Conservation (phyloP, 1,140 invertebrate genomes). For the Teleogryllus occipitalis region DNA sequence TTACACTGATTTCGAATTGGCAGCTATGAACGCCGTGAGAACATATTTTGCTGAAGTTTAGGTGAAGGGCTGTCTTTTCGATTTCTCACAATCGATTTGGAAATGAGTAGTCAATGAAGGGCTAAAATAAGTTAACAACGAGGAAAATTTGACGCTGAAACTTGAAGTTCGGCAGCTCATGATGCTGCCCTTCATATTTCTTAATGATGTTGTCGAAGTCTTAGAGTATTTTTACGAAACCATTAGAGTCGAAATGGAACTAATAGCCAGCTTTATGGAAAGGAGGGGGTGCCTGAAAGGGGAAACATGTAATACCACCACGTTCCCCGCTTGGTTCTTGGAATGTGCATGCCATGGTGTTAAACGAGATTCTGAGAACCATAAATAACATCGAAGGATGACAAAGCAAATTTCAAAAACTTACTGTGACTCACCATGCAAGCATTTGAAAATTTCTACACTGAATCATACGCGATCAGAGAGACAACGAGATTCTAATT, state of each 20-base stretch:
- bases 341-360: background rate
- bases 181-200: background rate
- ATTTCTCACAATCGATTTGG: background rate
- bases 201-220: background rate
- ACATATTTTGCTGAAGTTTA: background rate
- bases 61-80: background rate
- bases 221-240: background rate
- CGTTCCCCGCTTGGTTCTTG: background rate
- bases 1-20: background rate
- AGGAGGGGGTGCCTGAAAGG: background rate
- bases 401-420: background rate
- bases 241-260: background rate
- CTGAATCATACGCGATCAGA: too few relatives aligned
- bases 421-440: too few relatives aligned
- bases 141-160: background rate
- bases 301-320: background rate
- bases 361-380: background rate
- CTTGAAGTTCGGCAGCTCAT: background rate
- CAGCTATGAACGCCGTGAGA: background rate
- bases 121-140: too few relatives aligned
- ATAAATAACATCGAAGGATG: background rate
- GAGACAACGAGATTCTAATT: too few relatives aligned
- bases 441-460: background rate
- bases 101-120: background rate
- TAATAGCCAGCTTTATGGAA: background rate